Percentiles rank a stretch among this genome's conserved stretches.
These are phyloP conservation scores for Scolopax rusticola DNA, from an alignment of 2,797 vertebrate species.

Conservation along the genomic window DNA sequence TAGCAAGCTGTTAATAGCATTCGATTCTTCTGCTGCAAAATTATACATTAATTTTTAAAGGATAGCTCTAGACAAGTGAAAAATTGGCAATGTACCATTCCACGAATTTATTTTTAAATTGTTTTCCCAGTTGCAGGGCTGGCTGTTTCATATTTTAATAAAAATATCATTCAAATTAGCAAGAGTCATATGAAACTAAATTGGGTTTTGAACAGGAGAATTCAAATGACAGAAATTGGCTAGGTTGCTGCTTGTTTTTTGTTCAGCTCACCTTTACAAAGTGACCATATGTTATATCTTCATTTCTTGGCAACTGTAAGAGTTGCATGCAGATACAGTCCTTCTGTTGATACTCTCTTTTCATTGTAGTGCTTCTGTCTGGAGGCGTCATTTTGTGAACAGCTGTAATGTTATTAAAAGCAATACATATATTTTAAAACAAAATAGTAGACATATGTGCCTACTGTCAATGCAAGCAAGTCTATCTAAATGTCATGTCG, in stretches of 20 bases:
- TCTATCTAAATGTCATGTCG: conserved; percentile 68
- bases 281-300: conserved; percentile 71
- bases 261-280: conserved; percentile 76
- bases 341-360: conserved; percentile 64
- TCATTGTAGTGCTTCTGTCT: conserved; percentile 66
- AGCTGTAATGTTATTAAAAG: conserved; percentile 79
- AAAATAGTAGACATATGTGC: conserved; percentile 75
- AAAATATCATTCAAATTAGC: conserved; percentile 62
- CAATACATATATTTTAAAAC: conserved; percentile 71
- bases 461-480: conserved; percentile 67
- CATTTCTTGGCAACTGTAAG: conserved; percentile 60
- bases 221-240: conserved; percentile 68
- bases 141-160: conserved; percentile 43
- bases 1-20: conserved; percentile 66
- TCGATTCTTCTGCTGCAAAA: conserved; percentile 73
- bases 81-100: conserved; percentile 21
- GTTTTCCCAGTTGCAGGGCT: conserved; percentile 58
- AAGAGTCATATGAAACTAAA: conserved; percentile 26
- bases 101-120: conserved; percentile 62
- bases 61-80: conserved; percentile 64
- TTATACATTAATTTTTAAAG: conserved; percentile 77
- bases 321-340: conserved; percentile 39
- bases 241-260: conserved; percentile 66
- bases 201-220: conserved; percentile 63
- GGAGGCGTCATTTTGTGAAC: conserved; percentile 70